Evolutionary conservation across 2,888 invertebrate genomes (phyloP), one percentile per base, ranked within the genome.

Genomic region (Hirtodrosophila alboralis): DNA sequence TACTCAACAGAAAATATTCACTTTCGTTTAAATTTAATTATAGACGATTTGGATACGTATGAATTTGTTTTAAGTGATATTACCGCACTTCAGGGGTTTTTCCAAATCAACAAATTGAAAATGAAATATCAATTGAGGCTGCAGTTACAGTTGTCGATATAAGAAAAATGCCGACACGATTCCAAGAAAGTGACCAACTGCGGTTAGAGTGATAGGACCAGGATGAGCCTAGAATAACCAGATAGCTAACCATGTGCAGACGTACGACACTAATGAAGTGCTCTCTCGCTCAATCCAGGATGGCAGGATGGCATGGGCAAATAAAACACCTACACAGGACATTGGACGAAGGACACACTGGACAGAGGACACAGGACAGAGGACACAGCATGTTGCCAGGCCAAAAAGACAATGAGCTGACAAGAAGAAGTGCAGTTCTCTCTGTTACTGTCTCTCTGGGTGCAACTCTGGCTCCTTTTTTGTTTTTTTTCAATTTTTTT

Each of bases 111-210:
- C 31, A 70, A 58, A 54, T 43, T 34, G 12, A 59, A 64, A 53
- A 64, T 66, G 37, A 26, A 33, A 65, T 77, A 63, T 66, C 43
- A 77, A 77, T 67, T 57, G 74, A 56, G n/a, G n/a, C n/a, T n/a
- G n/a, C n/a, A n/a, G 33, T 21, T 60, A 62, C 65, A 60, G 51
- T 60, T 66, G 49, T 37, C 48, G 72, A 41, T 33, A 76, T 60
- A 58, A 47, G 62, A 72, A 40, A 69, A 69, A 69, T 31, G 61
- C 77, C 62, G 68, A 57, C 27, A 12, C n/a, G 18, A 16, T 79
- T 79, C 79, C 44, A 61, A 60, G 84, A 85, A 80, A 67, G 62
- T 73, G 75, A 83, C 79, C 79, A 80, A 80, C 86, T 80, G 86
- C 84, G 80, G 80, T 85, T 69, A 63, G n/a, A n/a, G 64, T 61